Evolutionary conservation across 2,113 vertebrate genomes (phyloP).

Genomic region (Phalacrocorax pelagicus): DNA sequence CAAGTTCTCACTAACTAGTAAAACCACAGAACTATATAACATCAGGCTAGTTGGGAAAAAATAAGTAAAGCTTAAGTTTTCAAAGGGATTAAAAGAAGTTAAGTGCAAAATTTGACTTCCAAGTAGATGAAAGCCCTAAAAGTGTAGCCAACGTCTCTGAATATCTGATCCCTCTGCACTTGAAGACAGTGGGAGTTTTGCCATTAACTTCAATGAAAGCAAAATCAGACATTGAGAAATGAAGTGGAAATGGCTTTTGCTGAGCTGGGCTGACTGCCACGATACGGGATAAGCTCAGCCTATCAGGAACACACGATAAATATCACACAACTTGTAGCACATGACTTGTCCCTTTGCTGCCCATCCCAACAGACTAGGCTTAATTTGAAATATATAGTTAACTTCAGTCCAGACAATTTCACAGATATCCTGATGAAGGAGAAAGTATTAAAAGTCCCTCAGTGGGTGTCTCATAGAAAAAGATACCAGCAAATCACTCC

Average conservation of each 20-base stretch:
- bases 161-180: slow-evolving; percentile 45
- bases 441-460: neutral
- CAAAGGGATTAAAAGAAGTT: slow-evolving; percentile 27
- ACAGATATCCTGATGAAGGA: neutral
- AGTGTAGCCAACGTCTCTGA: slow-evolving; percentile 13
- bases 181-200: slow-evolving; percentile 54
- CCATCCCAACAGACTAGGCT: slow-evolving; percentile 14
- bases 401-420: slow-evolving; percentile 7
- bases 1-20: neutral
- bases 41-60: neutral
- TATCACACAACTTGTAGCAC: slow-evolving; percentile 3
- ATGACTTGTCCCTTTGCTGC: slow-evolving; percentile 27
- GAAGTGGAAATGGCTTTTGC: slow-evolving; percentile 57
- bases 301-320: slow-evolving; percentile 32
- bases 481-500: slow-evolving; percentile 29
- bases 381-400: slow-evolving; percentile 18
- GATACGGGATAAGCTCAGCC: slow-evolving; percentile 25
- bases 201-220: slow-evolving; percentile 54
- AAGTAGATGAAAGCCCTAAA: slow-evolving; percentile 22
- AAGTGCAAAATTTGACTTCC: slow-evolving; percentile 45
- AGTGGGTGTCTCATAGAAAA: neutral
- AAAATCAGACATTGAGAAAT: slow-evolving; percentile 56
- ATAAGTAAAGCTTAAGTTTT: neutral
- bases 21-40: neutral
- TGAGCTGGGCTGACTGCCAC: slow-evolving; percentile 46